Percentiles rank a stretch among this genome's conserved stretches.
Conservation (phyloP, 1,140 invertebrate genomes). For the Drosophila busckii region DNA sequence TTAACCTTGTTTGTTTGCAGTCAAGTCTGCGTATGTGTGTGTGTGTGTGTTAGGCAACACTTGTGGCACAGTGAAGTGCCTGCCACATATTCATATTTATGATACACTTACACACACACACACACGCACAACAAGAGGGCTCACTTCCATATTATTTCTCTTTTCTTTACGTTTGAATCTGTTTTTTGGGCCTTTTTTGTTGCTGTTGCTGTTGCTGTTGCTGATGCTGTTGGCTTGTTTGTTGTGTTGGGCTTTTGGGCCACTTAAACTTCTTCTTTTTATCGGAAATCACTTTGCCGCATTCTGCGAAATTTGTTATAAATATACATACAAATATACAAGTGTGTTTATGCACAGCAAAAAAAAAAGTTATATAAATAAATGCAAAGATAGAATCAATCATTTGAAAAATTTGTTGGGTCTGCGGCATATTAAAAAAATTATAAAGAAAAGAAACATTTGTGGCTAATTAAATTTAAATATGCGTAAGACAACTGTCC, state of each 20-base stretch:
- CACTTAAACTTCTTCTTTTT: constrained; percentile 74
- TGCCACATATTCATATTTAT: constrained; percentile 70
- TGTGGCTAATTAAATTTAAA: too few species aligned
- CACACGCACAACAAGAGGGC: not conserved
- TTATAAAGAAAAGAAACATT: too few species aligned
- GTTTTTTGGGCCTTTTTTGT: constrained; percentile 49
- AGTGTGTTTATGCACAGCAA: not conserved
- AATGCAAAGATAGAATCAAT: not conserved
- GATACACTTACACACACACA: constrained; percentile 40
- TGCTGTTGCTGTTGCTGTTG: constrained; percentile 18
- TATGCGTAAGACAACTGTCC: too few species aligned
- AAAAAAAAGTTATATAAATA: not conserved
- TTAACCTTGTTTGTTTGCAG: constrained; percentile 46
- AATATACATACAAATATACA: constrained; percentile 8
- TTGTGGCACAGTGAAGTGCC: constrained; percentile 21
- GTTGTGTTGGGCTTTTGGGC: constrained; percentile 38
- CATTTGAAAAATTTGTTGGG: too few species aligned
- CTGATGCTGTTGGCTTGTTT: constrained; percentile 13
- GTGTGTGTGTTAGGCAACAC: constrained; percentile 7
- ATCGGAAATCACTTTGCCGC: constrained; percentile 61
- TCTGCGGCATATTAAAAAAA: too few species aligned
- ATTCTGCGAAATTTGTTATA: constrained; percentile 61
- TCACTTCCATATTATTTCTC: constrained; percentile 1
- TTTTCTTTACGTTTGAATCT: constrained; percentile 38
- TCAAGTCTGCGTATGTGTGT: constrained; percentile 2